Conservation (phyloP, 2,797 vertebrate species). For the Clarias fuscus region DNA sequence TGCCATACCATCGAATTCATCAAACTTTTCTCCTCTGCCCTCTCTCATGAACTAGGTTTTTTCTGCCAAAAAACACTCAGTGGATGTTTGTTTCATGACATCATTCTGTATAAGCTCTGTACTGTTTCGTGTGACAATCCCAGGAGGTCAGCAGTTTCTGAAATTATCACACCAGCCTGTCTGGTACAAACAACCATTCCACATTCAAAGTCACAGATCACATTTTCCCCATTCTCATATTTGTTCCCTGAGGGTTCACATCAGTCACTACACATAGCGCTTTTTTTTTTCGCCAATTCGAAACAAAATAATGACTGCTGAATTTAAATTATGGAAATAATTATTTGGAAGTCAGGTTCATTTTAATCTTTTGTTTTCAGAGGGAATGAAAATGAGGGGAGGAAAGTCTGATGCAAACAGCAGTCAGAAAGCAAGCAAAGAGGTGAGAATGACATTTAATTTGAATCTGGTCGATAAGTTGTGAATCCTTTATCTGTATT, state of each 20-base stretch:
- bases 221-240: neutral
- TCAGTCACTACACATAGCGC: neutral
- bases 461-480: neutral
- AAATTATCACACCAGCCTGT: neutral
- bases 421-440: slow-evolving; percentile 72
- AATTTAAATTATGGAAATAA: neutral
- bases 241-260: neutral
- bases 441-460: slow-evolving; percentile 71
- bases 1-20: neutral
- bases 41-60: neutral
- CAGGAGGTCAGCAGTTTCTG: neutral
- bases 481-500: neutral
- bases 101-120: neutral
- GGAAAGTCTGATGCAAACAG: slow-evolving; percentile 76
- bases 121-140: neutral
- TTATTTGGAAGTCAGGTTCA: slow-evolving; percentile 54
- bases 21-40: neutral
- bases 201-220: neutral
- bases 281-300: neutral
- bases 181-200: neutral
- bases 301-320: neutral
- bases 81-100: neutral
- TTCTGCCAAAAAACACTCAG: neutral
- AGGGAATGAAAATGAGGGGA: slow-evolving; percentile 80
- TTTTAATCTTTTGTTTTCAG: slow-evolving; percentile 27